Conservation (phyloP, 2,888 invertebrate genomes). For the Lacanobia wlatinum region DNA sequence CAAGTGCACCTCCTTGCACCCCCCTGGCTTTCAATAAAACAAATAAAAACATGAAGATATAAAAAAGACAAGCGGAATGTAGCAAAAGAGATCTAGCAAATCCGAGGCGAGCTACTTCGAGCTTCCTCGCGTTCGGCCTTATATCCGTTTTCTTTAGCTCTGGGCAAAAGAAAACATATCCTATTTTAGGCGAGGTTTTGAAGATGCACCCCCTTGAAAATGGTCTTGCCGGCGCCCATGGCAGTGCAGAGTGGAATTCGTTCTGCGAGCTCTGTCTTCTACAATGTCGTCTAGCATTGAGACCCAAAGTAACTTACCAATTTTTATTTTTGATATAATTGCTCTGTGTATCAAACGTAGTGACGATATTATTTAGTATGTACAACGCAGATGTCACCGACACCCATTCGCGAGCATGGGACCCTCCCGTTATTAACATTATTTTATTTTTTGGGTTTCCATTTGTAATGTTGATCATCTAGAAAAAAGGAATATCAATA, state of each 20-base stretch:
- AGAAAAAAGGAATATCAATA: constrained; percentile 22
- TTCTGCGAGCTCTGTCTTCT: background rate
- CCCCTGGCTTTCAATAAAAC: no score
- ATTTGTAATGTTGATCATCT: constrained; percentile 91
- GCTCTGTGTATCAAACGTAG: constrained; percentile 92
- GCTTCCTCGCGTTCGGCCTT: no score
- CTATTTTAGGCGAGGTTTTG: no score
- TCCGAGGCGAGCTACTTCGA: no score
- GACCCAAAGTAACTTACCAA: constrained; percentile 88
- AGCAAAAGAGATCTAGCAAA: no score
- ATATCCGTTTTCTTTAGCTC: no score
- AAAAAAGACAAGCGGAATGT: no score
- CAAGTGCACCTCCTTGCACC: no score
- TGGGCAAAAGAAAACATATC: no score
- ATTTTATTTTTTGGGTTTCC: constrained; percentile 91
- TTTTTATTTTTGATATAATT: constrained; percentile 93
- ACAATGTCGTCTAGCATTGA: background rate
- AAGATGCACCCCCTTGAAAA: no score
- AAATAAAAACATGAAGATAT: no score
- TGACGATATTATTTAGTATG: constrained; percentile 92
- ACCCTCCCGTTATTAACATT: constrained; percentile 93
- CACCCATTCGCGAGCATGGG: constrained; percentile 96
- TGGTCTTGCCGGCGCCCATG: no score
- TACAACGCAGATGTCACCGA: constrained; percentile 93
- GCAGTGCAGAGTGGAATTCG: background rate